Base-by-base conservation (phyloP, 1,140 invertebrate species). In the Apis laboriosa region DNA sequence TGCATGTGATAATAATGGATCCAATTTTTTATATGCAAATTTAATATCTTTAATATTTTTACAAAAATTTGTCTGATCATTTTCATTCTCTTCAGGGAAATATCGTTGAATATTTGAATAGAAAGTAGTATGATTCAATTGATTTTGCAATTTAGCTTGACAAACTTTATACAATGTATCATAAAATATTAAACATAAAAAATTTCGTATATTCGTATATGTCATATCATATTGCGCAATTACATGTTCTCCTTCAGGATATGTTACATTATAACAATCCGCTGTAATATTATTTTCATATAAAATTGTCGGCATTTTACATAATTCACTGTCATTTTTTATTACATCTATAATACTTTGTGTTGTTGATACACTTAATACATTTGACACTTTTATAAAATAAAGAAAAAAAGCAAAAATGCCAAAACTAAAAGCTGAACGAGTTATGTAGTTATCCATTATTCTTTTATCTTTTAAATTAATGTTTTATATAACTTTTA, bases 171-270 rank as follows among this genome's bases (percentile, higher is more conserved):
- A 83, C n/a, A 60, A 43, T 12, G 80, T 60, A 56, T 90, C 89
- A 17, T 87, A 83, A 43, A 89, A 63, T 68, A 76, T 74, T 51
- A 90, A 73, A 66, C 89, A 90, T 60, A 90, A 49, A 49, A 77
- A 74, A 13, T 43, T 43, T 43, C 34, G 34, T 43, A 3, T 77
- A 58, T 28, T 60, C 0, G 5, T 9, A 13, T 9, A 0, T 8
- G 13, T 58, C 19, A 21, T 28, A 11, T 77, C 28, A 51, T 11
- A 4, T 15, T 15, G 0, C 21, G 0, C 1, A 51, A 17, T 60
- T 19, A 21, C 21, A n/a, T 21, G 9, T 9, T 5, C 60, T 12
- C 24, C 28, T 9, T 60, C 28, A 9, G 85, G 70, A 70, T 87
- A 89, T 21, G 13, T 15, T 55, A 76, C 24, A 5, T 21, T 21